Percentiles rank a stretch among this genome's conserved stretches.
phyloP scores from a whole-genome alignment of 2,888 invertebrate genomes.

The Cephus spinipes region DNA sequence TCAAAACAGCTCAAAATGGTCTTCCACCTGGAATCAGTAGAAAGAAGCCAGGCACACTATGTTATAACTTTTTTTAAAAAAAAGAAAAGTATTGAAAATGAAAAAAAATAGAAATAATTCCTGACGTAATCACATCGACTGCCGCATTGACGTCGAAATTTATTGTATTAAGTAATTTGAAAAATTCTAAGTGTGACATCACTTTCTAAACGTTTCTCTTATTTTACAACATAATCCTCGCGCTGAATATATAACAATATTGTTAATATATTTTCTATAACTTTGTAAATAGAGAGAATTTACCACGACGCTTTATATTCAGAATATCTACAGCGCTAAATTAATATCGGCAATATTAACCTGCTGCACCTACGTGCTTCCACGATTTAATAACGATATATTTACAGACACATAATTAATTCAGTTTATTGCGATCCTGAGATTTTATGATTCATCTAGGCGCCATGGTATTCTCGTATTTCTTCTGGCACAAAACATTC shows the following conservation, averaged over 20 bases:
- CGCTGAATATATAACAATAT: background rate
- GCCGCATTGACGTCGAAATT: background rate
- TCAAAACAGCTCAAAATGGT: slow-evolving; percentile 29
- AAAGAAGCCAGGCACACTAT: background rate
- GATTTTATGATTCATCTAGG: background rate
- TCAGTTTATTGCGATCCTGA: background rate
- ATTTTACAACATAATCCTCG: background rate
- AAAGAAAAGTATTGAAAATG: background rate
- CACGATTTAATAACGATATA: background rate
- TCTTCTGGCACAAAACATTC: background rate
- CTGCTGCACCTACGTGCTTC: background rate
- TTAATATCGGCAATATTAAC: background rate
- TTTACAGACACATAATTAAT: background rate
- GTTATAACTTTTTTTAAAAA: background rate
- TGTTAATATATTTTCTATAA: background rate
- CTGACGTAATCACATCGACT: background rate
- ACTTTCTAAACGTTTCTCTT: background rate
- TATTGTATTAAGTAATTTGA: background rate
- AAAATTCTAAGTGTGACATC: background rate
- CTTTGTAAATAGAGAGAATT: background rate
- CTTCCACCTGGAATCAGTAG: slow-evolving; percentile 26
- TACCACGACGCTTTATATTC: background rate
- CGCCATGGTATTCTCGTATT: background rate
- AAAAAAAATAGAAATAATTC: background rate
- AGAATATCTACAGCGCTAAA: background rate